Evolutionary conservation across 2,888 invertebrate species (phyloP).

Genomic region (Leptopilina myrica): DNA sequence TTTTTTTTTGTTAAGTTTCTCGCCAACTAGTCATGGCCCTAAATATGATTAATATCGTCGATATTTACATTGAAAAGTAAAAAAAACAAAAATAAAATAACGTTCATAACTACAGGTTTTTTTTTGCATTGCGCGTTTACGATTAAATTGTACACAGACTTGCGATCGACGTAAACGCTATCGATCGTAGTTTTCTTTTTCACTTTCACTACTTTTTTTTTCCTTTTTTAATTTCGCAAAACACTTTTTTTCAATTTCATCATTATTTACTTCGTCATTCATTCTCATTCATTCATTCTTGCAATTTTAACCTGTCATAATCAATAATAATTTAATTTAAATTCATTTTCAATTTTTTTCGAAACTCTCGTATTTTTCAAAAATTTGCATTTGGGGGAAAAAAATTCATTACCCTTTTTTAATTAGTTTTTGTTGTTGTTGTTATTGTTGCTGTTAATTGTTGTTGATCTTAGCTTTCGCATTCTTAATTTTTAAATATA

Average conservation of each 20-base stretch:
- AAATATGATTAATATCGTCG: constrained; percentile 62
- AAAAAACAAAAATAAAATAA: constrained; percentile 61
- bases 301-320: constrained; percentile 8
- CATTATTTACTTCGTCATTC: constrained; percentile 14
- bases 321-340: neutral
- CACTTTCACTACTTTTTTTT: neutral
- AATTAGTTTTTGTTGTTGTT: constrained; percentile 10
- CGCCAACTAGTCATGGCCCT: constrained; percentile 53
- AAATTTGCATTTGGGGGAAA: neutral
- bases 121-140: constrained; percentile 58
- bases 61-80: constrained; percentile 68
- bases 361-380: no score
- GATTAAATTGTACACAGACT: constrained; percentile 61
- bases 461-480: constrained; percentile 7
- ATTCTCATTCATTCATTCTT: constrained; percentile 12
- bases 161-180: constrained; percentile 46
- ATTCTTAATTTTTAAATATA: no score
- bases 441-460: no score
- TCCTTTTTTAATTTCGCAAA: neutral
- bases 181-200: constrained; percentile 38
- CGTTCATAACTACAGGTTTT: constrained; percentile 61
- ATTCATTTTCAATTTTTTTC: constrained; percentile 1
- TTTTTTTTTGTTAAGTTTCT: constrained; percentile 53
- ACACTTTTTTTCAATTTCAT: neutral
- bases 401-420: constrained; percentile 5